Evolutionary conservation across 1,140 invertebrate genomes (phyloP), one percentile per base, ranked within the genome.

Genomic region (Drosophila jambulina): DNA sequence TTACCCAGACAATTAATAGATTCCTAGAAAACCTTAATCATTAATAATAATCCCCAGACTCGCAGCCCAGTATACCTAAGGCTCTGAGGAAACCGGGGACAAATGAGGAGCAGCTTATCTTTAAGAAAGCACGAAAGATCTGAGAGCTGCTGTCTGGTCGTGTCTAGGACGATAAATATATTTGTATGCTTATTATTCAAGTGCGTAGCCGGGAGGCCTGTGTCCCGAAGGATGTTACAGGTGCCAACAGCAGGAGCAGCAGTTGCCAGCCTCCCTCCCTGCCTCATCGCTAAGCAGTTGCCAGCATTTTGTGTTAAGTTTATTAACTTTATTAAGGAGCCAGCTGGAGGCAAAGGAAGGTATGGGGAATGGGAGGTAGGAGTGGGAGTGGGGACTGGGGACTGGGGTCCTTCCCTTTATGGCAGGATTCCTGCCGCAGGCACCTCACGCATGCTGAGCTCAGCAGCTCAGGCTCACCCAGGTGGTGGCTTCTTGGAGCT

Each of bases 271-370:
- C 12, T 21, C 29, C 43, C 12, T 12, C 1, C 0, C 4, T 5
- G 12, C 36, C 62, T 48, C 68, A 60, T 43, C 49, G 57, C 53
- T 58, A 71, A 83, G 61, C 70, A 71, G 60, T 78, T 82, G 68
- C 43, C 79, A 78, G 80, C 80, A 78, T 82, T 82, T 87, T 83
- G 83, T 87, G 76, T 78, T 83, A 83, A 88, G 80, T 80, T 56
- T 56, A 56, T 56, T 56, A 56, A 56, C 53, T 56, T 56, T 87
- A 88, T 83, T 87, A 80, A 78, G 83, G 67, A 80, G 62, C 71
- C 75, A 23, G 42, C 58, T 46, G 32, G 27, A 34, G 68, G 53
- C 56, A 9, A 40, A 23, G 38, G 17, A 3, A 27, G 51, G 42
- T 9, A 43, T 25, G 19, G 9, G 19, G 32, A 25, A 7, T 5